Evolutionary conservation across 1,140 invertebrate genomes (phyloP).

Genomic region (Triops longicaudatus): DNA sequence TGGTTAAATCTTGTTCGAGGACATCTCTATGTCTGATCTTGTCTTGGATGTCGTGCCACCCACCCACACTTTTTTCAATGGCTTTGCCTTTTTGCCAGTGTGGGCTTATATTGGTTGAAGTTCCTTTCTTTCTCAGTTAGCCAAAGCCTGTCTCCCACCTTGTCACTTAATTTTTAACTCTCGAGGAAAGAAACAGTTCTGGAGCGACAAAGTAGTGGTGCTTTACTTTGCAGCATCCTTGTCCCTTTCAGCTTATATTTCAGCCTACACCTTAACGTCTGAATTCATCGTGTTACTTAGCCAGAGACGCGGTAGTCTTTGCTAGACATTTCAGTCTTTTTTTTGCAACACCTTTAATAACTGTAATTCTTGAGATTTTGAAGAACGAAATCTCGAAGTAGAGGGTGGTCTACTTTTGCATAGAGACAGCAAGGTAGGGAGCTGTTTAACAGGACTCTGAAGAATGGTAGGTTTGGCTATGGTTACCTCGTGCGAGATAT

Average conservation of each 20-base stretch:
- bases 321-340: no score
- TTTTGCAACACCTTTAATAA: no score
- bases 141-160: neutral
- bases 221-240: no score
- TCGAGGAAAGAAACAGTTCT: neutral
- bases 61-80: neutral
- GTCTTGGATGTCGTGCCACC: neutral
- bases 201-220: no score
- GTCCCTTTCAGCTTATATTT: no score
- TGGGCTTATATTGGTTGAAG: neutral
- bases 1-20: conserved; percentile 12
- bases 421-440: neutral
- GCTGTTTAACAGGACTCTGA: conserved; percentile 4
- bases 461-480: conserved; percentile 8
- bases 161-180: neutral
- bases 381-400: neutral
- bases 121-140: neutral
- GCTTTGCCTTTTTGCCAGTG: neutral
- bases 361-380: no score
- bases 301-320: no score
- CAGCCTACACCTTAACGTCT: no score
- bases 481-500: neutral
- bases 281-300: no score
- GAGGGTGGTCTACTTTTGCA: neutral
- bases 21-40: neutral